phyloP scores from a whole-genome alignment of 2,888 invertebrate genomes.

The Acleris cristana region DNA sequence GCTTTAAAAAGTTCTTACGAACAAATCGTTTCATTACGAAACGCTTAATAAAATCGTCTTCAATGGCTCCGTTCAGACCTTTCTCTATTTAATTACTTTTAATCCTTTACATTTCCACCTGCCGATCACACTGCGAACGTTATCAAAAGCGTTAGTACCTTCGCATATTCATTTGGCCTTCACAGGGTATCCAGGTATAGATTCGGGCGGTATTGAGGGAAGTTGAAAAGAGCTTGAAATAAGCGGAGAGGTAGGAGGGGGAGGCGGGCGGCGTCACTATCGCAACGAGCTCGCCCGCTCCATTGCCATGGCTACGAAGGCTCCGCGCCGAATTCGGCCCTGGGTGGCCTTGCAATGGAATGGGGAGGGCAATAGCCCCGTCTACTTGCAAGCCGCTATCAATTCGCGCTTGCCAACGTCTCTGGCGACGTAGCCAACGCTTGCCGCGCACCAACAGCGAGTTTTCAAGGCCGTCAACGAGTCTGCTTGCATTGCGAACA shows the following conservation, averaged over 20 bases:
- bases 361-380: conserved; percentile 84
- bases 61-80: conserved; percentile 10
- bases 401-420: conserved; percentile 74
- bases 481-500: conserved; percentile 62
- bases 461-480: conserved; percentile 67
- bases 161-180: conserved; percentile 59
- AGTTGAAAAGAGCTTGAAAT: conserved; percentile 78
- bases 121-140: conserved; percentile 14
- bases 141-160: conserved; percentile 22
- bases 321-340: conserved; percentile 73
- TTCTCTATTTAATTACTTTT: conserved; percentile 22
- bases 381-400: conserved; percentile 72
- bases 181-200: conserved; percentile 58
- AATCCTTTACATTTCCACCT: conserved; percentile 28
- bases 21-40: conserved; percentile 22
- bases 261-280: conserved; percentile 68
- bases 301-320: conserved; percentile 73
- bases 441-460: conserved; percentile 37
- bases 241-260: conserved; percentile 54
- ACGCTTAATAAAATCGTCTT: conserved; percentile 20
- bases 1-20: neutral
- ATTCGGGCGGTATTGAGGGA: conserved; percentile 73
- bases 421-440: conserved; percentile 55
- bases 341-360: conserved; percentile 84
- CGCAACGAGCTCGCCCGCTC: conserved; percentile 73